phyloP scores from a whole-genome alignment of 1,140 invertebrate species.

The Leguminivora glycinivorella region DNA sequence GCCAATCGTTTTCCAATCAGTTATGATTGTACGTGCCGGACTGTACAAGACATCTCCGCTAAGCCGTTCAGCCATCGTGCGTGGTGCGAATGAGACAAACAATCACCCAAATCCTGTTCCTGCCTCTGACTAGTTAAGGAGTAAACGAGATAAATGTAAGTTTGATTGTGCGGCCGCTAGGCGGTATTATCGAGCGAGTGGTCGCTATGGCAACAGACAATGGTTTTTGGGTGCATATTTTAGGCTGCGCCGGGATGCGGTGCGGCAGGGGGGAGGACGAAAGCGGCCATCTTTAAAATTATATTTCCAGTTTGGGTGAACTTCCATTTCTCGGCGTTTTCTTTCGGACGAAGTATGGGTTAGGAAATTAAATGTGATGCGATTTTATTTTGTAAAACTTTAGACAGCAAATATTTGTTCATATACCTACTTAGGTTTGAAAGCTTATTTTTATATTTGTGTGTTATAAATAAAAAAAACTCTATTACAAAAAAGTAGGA shows the following conservation, averaged over 20 bases:
- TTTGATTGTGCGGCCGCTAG: constrained; percentile 60
- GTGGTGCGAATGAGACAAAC: constrained; percentile 47
- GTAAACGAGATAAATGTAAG: constrained; percentile 70
- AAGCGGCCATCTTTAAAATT: constrained; percentile 77
- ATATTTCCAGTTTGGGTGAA: constrained; percentile 73
- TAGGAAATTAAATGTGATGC: constrained; percentile 32
- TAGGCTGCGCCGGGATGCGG: constrained; percentile 67
- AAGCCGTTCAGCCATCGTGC: constrained; percentile 66
- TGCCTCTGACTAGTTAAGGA: constrained; percentile 64
- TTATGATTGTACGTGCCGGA: constrained; percentile 36
- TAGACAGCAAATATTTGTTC: not conserved
- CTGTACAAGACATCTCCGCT: constrained; percentile 45
- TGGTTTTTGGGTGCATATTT: constrained; percentile 79
- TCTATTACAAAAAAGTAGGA: too few relatives aligned
- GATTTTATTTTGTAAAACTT: not conserved
- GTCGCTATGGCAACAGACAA: constrained; percentile 78
- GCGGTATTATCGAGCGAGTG: constrained; percentile 67
- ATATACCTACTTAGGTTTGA: not conserved
- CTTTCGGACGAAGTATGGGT: constrained; percentile 38
- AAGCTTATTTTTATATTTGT: not conserved
- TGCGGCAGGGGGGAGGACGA: constrained; percentile 50
- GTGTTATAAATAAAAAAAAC: too few relatives aligned
- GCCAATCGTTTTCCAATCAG: constrained; percentile 66
- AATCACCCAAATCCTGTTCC: constrained; percentile 58
- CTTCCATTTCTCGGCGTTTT: constrained; percentile 56